Conservation (phyloP, 2,113 vertebrate species). For the Catharus minimus region DNA sequence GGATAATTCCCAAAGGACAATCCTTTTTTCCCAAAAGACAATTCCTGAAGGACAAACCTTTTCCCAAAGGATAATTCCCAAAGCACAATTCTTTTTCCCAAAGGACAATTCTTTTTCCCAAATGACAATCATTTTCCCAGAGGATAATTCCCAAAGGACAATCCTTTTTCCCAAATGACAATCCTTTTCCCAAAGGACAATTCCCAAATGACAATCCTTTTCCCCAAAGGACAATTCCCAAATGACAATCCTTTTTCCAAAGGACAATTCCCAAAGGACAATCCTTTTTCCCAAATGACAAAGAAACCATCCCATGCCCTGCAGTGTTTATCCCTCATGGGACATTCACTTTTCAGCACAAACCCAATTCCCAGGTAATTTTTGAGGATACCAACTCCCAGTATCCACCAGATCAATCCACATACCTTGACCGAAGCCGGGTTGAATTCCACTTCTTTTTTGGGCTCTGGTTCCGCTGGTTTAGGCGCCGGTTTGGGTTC, state of each 20-base stretch:
- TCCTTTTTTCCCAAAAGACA: too few species aligned
- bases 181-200: background rate
- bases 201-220: background rate
- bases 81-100: background rate
- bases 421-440: slow-evolving; percentile 84
- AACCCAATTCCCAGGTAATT: background rate
- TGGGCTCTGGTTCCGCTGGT: slow-evolving; percentile 66
- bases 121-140: too few species aligned
- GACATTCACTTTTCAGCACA: fast-evolving
- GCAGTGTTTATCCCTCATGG: fast-evolving
- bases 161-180: background rate
- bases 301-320: background rate
- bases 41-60: too few species aligned
- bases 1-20: too few species aligned
- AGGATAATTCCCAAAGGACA: background rate
- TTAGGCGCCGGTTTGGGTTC: slow-evolving; percentile 86
- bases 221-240: too few species aligned
- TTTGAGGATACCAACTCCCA: background rate
- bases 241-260: too few species aligned
- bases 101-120: background rate
- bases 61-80: too few species aligned
- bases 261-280: too few species aligned
- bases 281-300: background rate
- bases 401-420: background rate
- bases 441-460: slow-evolving; percentile 84